These are phyloP conservation scores for Cygnus buccinator DNA, from an alignment of 2,113 vertebrate species.

Conservation along the genomic window DNA sequence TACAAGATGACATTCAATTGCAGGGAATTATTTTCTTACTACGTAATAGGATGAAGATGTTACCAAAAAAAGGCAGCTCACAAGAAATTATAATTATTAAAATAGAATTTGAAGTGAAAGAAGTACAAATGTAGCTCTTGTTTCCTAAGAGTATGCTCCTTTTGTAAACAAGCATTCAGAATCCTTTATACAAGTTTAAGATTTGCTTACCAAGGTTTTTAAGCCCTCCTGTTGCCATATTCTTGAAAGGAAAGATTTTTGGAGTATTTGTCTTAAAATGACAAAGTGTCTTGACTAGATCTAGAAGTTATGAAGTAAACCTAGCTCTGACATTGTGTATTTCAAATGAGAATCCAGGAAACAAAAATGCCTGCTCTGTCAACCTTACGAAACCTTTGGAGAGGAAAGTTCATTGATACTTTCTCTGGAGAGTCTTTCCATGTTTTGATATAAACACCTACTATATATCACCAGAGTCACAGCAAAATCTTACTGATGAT, in stretches of 20 bases:
- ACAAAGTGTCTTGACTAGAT: neutral
- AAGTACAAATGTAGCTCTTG: neutral
- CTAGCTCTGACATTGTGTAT: neutral
- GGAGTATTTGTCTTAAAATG: neutral
- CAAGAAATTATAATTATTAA: neutral
- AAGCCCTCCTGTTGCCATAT: neutral
- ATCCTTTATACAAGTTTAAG: neutral
- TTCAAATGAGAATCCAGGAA: neutral
- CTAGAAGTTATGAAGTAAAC: neutral
- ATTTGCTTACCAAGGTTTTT: neutral
- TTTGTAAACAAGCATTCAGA: neutral
- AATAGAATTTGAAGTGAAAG: neutral
- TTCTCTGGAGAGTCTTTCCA: neutral
- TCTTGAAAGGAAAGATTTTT: neutral
- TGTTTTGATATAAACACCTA: neutral
- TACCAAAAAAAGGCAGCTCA: neutral
- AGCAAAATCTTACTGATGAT: neutral
- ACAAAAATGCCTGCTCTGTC: neutral
- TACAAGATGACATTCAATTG: neutral
- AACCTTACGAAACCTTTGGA: neutral
- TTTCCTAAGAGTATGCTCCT: neutral
- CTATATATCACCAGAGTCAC: neutral
- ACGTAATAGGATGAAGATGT: neutral
- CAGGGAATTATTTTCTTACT: neutral
- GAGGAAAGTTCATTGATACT: neutral